These are phyloP conservation scores for Furcifer pardalis DNA, from an alignment of 2,797 vertebrate species.

Conservation along the genomic window DNA sequence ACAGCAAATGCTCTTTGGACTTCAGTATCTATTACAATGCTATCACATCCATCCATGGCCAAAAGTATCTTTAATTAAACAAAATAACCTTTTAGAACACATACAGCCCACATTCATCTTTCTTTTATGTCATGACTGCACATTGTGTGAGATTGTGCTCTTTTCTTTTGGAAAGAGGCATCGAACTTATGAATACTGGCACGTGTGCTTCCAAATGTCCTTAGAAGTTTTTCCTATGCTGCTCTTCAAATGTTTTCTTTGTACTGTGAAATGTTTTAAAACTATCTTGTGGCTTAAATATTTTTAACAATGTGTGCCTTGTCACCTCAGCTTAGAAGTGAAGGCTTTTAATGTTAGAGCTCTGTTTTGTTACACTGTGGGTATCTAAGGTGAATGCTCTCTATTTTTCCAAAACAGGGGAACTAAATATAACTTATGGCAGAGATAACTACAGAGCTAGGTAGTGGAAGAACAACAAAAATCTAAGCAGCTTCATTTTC, in stretches of 20 bases:
- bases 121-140: constrained; percentile 36
- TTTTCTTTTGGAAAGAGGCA: constrained; percentile 14
- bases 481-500: neutral
- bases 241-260: neutral
- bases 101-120: constrained; percentile 8
- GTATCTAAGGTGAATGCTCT: neutral
- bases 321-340: constrained; percentile 14
- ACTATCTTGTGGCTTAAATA: constrained; percentile 38
- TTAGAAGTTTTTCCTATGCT: neutral
- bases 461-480: neutral
- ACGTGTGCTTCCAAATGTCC: constrained; percentile 29
- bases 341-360: constrained; percentile 38
- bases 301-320: constrained; percentile 55
- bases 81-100: constrained; percentile 8
- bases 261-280: constrained; percentile 59
- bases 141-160: constrained; percentile 43
- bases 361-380: constrained; percentile 45
- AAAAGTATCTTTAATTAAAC: neutral
- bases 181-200: constrained; percentile 10
- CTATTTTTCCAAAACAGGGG: constrained; percentile 25
- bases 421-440: constrained; percentile 26
- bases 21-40: neutral
- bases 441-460: neutral
- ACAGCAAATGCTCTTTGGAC: constrained; percentile 7
- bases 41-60: neutral